Base-by-base conservation (phyloP, 1,140 invertebrate genomes). In the Hyposmocoma kahamanoa region DNA sequence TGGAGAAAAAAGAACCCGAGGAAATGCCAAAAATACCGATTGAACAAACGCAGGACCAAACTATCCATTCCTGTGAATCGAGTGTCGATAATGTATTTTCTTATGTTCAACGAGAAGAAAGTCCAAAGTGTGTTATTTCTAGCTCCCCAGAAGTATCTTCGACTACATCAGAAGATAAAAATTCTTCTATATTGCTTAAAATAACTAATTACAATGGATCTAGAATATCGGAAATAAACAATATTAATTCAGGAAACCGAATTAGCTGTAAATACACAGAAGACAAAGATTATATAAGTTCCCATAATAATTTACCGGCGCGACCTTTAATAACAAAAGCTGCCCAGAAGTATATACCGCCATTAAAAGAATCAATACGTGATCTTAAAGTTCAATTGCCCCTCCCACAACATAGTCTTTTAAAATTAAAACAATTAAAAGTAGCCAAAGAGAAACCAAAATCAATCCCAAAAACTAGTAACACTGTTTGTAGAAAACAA, bases 301-400 rank as follows among this genome's bases (percentile, higher is more conserved):
- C 65, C 30, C 53, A 55, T 44, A 21, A 18, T 2, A 72, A 56
- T 50, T 56, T 64, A 28, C 50, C 64, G 46, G 45, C 54, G 24
- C 64, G 63, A 47, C 53, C 69, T 21, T 71, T 72, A 30, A 62
- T 84, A 44, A 87, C 85, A 32, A 87, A 87, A 70, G 85, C 76
- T 39, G 85, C 85, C 43, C 76, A 84, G 69, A 87, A 87, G 70
- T 87, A 86, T 53, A 86, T 86, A 59, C 84, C 86, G 22, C 84
- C 86, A 21, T 43, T 80, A 51, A 77, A 80, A 62, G 70, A 73
- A 54, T 59, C 61, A 11, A 62, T 73, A 45, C 50, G 53, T 30
- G 74, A 86, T 53, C 65, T 87, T 38, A 87, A 84, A 64, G 67
- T 84, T 43, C 75, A 86, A 65, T 55, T 87, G 19, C 60, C 71